phyloP scores from a whole-genome alignment of 2,113 vertebrate species.

The Ciconia maguari region DNA sequence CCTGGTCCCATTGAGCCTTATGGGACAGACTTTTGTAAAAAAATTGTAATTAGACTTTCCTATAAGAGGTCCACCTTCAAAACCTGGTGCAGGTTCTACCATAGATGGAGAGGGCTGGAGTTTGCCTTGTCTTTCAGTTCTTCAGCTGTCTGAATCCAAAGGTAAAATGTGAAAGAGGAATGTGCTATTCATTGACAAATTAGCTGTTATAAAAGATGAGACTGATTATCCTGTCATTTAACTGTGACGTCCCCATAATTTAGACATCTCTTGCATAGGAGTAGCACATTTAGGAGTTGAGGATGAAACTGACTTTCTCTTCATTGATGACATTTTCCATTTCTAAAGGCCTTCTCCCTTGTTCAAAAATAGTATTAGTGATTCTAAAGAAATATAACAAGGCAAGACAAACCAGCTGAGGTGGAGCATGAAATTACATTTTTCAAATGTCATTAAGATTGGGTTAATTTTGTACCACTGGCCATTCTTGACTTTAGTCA shows the following conservation, averaged over 20 bases:
- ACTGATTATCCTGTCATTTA: neutral
- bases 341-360: neutral
- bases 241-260: neutral
- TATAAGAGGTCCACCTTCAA: neutral
- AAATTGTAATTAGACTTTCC: neutral
- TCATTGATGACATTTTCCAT: neutral
- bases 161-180: neutral
- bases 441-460: slow-evolving; percentile 32
- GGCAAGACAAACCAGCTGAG: slow-evolving; percentile 23
- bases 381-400: neutral
- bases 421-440: slow-evolving; percentile 55
- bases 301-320: neutral
- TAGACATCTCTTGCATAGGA: neutral
- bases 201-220: neutral
- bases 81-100: neutral
- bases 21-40: neutral
- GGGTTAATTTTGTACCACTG: slow-evolving; percentile 27
- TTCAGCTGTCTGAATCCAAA: neutral
- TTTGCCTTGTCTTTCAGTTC: neutral
- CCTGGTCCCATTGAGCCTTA: neutral
- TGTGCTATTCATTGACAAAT: neutral
- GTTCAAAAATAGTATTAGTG: neutral
- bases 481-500: slow-evolving; percentile 36
- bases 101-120: neutral
- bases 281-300: neutral